phyloP scores from a whole-genome alignment of 2,888 invertebrate species.

The Sepioteuthis lessoniana region DNA sequence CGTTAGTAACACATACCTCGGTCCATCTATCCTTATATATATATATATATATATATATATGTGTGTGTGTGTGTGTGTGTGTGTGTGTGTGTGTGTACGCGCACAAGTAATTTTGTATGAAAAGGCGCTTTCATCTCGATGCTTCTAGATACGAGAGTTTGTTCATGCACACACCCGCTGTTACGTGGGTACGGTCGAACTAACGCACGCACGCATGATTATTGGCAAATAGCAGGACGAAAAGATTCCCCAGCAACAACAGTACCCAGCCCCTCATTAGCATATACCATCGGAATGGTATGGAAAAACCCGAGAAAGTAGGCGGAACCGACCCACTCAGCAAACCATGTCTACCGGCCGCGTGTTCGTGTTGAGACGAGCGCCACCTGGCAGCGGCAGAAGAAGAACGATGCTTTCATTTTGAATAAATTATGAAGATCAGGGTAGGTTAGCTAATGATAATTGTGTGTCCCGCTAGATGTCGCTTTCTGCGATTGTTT shows the following conservation, averaged over 20 bases:
- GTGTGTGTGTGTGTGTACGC: background rate
- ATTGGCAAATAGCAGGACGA: background rate
- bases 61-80: background rate
- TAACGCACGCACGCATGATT: background rate
- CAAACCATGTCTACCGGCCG: constrained; percentile 20
- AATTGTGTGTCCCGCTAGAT: background rate
- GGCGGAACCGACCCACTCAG: constrained; percentile 21
- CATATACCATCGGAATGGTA: constrained; percentile 33
- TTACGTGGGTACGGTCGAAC: constrained; percentile 16
- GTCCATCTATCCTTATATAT: too few relatives aligned
- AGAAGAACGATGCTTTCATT: constrained; percentile 10
- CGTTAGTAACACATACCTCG: too few relatives aligned
- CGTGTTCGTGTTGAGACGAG: background rate
- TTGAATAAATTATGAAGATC: constrained; percentile 33
- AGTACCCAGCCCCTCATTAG: background rate
- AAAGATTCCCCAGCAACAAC: constrained; percentile 15
- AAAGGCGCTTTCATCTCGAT: background rate
- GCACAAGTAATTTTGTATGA: background rate
- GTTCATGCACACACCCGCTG: too few relatives aligned
- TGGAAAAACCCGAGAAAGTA: background rate
- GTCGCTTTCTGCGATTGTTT: constrained; percentile 1
- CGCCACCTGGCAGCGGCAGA: background rate
- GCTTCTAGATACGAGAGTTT: background rate
- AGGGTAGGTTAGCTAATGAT: background rate
- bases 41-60: background rate